These are phyloP conservation scores for Aleadryas rufinucha DNA, from an alignment of 2,113 vertebrate genomes.

Conservation along the genomic window DNA sequence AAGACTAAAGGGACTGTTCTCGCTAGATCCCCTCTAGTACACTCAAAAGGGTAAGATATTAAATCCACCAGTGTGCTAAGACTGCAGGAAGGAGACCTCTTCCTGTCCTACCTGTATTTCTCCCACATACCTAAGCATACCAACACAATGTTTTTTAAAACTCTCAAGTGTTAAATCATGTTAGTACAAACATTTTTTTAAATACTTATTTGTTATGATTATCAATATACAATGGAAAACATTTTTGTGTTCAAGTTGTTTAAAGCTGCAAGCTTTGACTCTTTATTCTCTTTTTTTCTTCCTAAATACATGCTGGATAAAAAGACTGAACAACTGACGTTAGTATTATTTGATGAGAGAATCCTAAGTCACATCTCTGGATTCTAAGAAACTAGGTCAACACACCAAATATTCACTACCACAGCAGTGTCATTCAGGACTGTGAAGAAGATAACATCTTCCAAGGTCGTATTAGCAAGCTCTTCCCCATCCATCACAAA, in stretches of 20 bases:
- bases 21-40: accelerated
- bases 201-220: neutral
- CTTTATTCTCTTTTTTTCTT: neutral
- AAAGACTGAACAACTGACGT: neutral
- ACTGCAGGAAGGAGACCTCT: neutral
- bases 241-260: neutral
- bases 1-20: neutral
- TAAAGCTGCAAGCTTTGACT: neutral
- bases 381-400: conserved; percentile 31
- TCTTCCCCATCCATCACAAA: neutral
- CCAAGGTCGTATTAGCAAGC: neutral
- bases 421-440: neutral
- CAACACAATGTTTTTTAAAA: neutral
- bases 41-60: neutral
- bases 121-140: neutral
- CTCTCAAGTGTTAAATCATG: neutral
- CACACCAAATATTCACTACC: neutral
- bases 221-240: neutral
- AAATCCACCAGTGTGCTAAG: neutral
- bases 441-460: neutral
- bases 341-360: neutral
- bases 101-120: neutral
- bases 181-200: accelerated
- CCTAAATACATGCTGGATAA: neutral
- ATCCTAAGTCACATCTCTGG: neutral